Evolutionary conservation across 2,797 vertebrate species (phyloP).

Genomic region (Diplodus puntazzo): DNA sequence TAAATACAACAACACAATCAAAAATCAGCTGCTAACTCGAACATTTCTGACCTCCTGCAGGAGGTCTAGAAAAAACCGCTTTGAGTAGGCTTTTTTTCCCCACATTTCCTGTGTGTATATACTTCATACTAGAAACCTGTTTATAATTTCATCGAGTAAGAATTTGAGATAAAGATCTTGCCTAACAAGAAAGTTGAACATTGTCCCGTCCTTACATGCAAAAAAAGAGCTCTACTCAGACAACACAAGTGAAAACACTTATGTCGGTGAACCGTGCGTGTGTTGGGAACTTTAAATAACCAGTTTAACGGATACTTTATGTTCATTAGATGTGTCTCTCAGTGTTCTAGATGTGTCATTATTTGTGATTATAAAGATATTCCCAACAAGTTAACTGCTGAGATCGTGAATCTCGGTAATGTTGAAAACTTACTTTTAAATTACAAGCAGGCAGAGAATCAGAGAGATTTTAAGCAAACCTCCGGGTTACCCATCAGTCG

Average conservation of each 20-base stretch:
- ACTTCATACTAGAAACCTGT: background rate
- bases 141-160: background rate
- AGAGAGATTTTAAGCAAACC: slow-evolving; percentile 3
- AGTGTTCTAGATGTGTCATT: background rate
- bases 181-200: background rate
- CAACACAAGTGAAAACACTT: background rate
- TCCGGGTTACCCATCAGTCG: background rate
- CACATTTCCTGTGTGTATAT: background rate
- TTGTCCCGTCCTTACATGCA: background rate
- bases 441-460: background rate
- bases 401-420: background rate
- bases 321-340: background rate
- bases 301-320: background rate
- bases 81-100: background rate
- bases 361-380: background rate
- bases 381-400: background rate
- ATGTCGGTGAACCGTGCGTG: background rate
- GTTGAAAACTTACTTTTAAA: background rate
- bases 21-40: background rate
- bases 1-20: background rate
- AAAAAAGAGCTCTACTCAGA: background rate
- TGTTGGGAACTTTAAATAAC: background rate
- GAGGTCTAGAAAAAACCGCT: background rate
- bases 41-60: no score
- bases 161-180: background rate